Evolutionary conservation across 2,113 vertebrate genomes (phyloP).

Genomic region (Amphiprion percula): DNA sequence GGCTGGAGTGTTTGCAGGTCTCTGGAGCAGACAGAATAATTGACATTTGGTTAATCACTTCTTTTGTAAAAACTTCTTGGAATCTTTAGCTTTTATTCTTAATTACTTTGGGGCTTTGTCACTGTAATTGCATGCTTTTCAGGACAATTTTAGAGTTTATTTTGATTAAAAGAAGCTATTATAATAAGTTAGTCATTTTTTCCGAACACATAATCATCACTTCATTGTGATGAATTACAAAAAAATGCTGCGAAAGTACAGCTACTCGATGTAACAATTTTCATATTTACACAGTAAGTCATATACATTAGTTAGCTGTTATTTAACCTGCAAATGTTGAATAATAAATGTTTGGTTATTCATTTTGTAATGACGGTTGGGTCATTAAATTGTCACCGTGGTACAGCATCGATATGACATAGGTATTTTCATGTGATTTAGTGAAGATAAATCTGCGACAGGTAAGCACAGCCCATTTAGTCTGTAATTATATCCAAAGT

Average conservation of each 20-base stretch:
- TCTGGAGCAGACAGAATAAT: background rate
- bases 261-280: background rate
- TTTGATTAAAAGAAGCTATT: background rate
- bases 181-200: background rate
- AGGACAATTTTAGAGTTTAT: background rate
- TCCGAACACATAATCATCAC: background rate
- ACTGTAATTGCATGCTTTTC: too few relatives aligned
- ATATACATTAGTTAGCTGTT: conserved; percentile 3
- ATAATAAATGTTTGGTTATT: conserved; percentile 33
- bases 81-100: background rate
- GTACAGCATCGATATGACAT: conserved; percentile 37
- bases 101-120: background rate
- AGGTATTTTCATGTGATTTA: conserved; percentile 47
- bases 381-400: conserved; percentile 29
- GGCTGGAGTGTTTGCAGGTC: background rate
- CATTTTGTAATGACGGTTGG: conserved; percentile 9
- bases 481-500: conserved; percentile 73
- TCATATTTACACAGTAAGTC: conserved; percentile 1
- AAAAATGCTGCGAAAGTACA: background rate
- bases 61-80: background rate
- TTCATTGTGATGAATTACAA: background rate
- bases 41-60: conserved; percentile 2
- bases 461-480: conserved; percentile 67
- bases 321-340: conserved; percentile 13
- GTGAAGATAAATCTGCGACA: conserved; percentile 54